Percentiles rank a stretch among this genome's conserved stretches.
phyloP scores from a whole-genome alignment of 2,113 vertebrate species.

The Melospiza melodia region DNA sequence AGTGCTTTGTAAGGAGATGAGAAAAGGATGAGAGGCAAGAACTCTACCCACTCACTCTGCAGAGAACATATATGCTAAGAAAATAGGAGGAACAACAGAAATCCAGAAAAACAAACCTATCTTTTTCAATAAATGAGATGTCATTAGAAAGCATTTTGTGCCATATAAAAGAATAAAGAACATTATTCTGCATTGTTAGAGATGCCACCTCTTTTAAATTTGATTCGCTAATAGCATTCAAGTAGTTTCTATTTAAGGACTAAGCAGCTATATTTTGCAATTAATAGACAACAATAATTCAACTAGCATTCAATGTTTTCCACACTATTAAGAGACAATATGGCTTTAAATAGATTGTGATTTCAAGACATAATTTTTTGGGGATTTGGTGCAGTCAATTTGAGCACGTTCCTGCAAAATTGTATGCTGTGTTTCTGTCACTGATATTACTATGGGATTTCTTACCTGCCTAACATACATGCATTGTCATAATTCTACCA shows the following conservation, averaged over 20 bases:
- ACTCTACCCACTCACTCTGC: background rate
- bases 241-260: slow-evolving; percentile 43
- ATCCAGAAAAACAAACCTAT: background rate
- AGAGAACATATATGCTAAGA: background rate
- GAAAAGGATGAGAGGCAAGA: background rate
- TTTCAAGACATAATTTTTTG: background rate
- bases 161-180: slow-evolving; percentile 1
- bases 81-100: background rate
- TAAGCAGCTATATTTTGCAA: slow-evolving; percentile 21
- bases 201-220: slow-evolving; percentile 45
- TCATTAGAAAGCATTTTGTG: background rate
- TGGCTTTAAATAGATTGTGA: slow-evolving; percentile 13
- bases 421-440: background rate
- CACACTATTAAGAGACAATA: slow-evolving; percentile 12
- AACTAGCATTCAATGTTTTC: slow-evolving; percentile 18
- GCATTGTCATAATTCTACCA: background rate
- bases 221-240: slow-evolving; percentile 31
- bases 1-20: background rate
- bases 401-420: background rate
- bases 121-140: background rate
- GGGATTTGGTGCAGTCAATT: background rate
- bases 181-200: slow-evolving; percentile 39
- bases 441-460: background rate
- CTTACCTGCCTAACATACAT: background rate
- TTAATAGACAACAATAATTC: slow-evolving; percentile 26